Conservation (phyloP, 2,113 vertebrate species). For the Pao palembangensis region DNA sequence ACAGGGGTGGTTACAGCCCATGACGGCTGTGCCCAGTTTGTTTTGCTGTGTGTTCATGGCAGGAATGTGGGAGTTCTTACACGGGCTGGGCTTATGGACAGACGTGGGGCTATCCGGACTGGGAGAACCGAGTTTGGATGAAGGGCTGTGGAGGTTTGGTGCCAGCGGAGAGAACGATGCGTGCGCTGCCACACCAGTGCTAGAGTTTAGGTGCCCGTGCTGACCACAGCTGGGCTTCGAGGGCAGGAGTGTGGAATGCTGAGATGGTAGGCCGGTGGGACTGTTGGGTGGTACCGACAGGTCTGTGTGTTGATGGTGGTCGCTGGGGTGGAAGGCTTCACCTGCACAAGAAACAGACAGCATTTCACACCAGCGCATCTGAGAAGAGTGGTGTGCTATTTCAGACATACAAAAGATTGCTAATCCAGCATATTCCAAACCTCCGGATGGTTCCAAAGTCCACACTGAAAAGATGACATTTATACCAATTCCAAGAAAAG, state of each 20-base stretch:
- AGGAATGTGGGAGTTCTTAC: conserved; percentile 89
- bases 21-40: conserved; percentile 83
- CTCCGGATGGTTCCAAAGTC: no score
- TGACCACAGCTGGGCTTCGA: conserved; percentile 80
- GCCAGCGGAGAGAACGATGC: conserved; percentile 79
- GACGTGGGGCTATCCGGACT: conserved; percentile 78
- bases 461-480: no score
- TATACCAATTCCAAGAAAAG: no score
- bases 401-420: background rate
- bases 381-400: background rate
- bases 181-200: conserved; percentile 61
- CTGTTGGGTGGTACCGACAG: conserved; percentile 97
- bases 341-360: conserved; percentile 48
- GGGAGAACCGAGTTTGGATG: conserved; percentile 71
- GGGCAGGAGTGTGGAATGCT: conserved; percentile 82
- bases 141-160: conserved; percentile 69
- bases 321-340: conserved; percentile 87
- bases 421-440: no score
- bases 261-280: conserved; percentile 89
- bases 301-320: conserved; percentile 92
- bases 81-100: conserved; percentile 79
- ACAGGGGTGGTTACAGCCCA: conserved; percentile 89
- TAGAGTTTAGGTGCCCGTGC: conserved; percentile 76
- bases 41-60: conserved; percentile 84
- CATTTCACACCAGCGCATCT: background rate